Conservation (phyloP, 2,888 invertebrate genomes). For the Drosophila neotestacea region DNA sequence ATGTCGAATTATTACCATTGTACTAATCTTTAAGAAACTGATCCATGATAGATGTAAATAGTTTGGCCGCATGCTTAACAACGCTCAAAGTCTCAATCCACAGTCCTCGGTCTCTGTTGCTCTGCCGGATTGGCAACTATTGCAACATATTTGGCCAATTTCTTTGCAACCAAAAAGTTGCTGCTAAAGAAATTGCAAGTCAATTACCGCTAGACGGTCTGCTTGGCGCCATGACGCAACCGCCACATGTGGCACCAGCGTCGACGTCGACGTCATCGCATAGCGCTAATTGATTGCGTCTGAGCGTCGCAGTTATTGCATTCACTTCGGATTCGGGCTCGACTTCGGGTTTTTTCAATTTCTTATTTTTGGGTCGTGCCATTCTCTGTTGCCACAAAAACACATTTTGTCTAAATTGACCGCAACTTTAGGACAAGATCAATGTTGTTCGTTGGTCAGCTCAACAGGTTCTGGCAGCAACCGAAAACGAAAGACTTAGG, state of each 20-base stretch:
- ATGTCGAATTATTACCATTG: not conserved
- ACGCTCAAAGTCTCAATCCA: conserved; percentile 32
- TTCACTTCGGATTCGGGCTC: conserved; percentile 58
- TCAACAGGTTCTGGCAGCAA: conserved; percentile 68
- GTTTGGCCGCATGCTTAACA: conserved; percentile 37
- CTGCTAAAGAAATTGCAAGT: conserved; percentile 80
- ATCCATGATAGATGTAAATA: conserved; percentile 54
- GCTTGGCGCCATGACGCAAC: conserved; percentile 78
- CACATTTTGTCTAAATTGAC: conserved; percentile 29
- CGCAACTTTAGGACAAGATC: conserved; percentile 76
- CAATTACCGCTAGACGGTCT: conserved; percentile 77
- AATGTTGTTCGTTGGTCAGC: conserved; percentile 69
- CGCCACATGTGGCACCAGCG: conserved; percentile 71
- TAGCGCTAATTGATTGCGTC: conserved; percentile 77
- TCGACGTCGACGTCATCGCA: conserved; percentile 58
- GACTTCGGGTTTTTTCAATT: conserved; percentile 16
- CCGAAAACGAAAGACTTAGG: conserved; percentile 63
- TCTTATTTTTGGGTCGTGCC: conserved; percentile 69
- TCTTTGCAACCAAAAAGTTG: conserved; percentile 76
- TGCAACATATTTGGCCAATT: conserved; percentile 69
- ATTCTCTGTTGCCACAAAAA: conserved; percentile 66
- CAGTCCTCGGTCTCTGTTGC: conserved; percentile 13
- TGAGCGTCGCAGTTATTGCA: conserved; percentile 67
- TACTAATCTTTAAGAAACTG: conserved; percentile 19
- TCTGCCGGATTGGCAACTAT: conserved; percentile 42